Evolutionary conservation across 2,888 invertebrate species (phyloP).

Genomic region (Epiblema foenella): DNA sequence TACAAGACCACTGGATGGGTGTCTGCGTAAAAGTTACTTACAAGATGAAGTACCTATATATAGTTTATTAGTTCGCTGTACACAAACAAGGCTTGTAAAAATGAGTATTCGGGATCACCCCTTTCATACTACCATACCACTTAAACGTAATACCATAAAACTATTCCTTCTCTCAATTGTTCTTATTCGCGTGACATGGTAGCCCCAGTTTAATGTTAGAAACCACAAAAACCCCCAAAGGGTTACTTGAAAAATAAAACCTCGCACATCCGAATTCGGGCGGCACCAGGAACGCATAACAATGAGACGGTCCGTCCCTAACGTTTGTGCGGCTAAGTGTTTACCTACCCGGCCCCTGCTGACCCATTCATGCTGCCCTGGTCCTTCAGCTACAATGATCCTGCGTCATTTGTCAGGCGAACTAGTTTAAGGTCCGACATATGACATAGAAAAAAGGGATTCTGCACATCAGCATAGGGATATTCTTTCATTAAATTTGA

Average conservation of each 20-base stretch:
- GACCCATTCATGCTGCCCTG: conserved; percentile 39
- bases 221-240: conserved; percentile 27
- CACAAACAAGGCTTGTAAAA: too few relatives aligned
- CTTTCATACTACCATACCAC: neutral
- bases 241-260: conserved; percentile 35
- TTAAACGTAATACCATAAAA: neutral
- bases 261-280: conserved; percentile 22
- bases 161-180: neutral
- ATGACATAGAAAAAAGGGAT: conserved; percentile 20
- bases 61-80: too few relatives aligned
- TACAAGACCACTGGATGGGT: too few relatives aligned
- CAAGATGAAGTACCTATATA: too few relatives aligned
- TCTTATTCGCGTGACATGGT: conserved; percentile 6
- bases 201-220: conserved; percentile 5
- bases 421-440: conserved; percentile 28
- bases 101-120: neutral
- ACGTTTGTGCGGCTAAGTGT: conserved; percentile 41
- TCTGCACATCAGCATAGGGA: neutral
- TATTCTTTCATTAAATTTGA: neutral
- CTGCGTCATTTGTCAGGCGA: conserved; percentile 37
- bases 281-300: conserved; percentile 42
- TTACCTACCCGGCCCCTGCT: conserved; percentile 39
- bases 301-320: conserved; percentile 36
- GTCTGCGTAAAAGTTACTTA: too few relatives aligned
- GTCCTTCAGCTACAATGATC: conserved; percentile 35